Evolutionary conservation across 2,113 vertebrate species (phyloP), one percentile per base, ranked within the genome.

Genomic region (Echinops telfairi): DNA sequence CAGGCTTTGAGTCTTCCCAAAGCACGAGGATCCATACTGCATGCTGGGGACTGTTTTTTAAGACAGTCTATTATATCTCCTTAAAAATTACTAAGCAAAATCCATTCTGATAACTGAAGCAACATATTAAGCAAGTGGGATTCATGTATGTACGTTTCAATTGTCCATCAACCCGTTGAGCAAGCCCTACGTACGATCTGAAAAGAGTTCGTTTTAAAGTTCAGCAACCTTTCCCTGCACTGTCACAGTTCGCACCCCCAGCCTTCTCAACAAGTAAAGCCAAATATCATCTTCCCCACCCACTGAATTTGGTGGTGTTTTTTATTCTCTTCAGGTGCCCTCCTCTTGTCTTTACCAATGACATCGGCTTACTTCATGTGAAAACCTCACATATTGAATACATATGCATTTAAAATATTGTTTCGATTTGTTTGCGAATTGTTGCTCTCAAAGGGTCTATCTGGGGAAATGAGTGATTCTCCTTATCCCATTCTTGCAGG

Each of bases 401-500:
- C 77, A 94, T 89, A 92, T 95, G 90, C 86, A 91, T 92, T 94
- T 95, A 88, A 95, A 97, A 85, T 95, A 89, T 29, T 96, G 96
- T 94, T 97, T 95, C 64, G 33, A 81, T 97, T 94, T 96, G 90
- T 95, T 86, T 36, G 53, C 31, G 79, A 92, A 66, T 95, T 86
- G 40, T 93, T 92, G 89, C 87, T 81, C 89, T 91, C 87, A 9
- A 82, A 90, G 89, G 73, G 64, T 43, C 86, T 92, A 2, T 83
- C 90, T 93, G 75, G 95, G 84, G 90, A 97, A 92, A 95, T 95
- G 89, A 94, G 22, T 95, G 97, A 97, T 97, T 91, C 89, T 76
- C 97, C 87, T 23, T 91, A 94, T 95, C 43, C 66, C 97, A 4
- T 98, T 96, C 94, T 96, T 97, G 0, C 95, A 99, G 99, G 99